Conservation (phyloP, 1,140 invertebrate species). For the Drosophila eugracilis region DNA sequence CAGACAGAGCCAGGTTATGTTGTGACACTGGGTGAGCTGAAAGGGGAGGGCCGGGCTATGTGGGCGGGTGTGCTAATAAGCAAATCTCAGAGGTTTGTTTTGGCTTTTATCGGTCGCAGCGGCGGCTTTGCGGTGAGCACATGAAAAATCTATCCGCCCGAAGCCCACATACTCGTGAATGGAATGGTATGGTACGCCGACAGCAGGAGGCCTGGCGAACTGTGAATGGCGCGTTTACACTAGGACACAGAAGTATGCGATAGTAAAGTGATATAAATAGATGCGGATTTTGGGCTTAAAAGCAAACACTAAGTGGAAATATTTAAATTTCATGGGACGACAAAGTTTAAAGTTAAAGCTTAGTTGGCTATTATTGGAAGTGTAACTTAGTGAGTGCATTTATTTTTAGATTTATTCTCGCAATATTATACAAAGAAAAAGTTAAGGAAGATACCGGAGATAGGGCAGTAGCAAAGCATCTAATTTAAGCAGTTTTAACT, state of each 20-base stretch:
- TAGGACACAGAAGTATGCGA: constrained; percentile 22
- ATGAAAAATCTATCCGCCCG: constrained; percentile 40
- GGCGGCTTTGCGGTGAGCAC: constrained; percentile 69
- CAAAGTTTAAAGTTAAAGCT: background rate
- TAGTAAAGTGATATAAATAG: constrained; percentile 28
- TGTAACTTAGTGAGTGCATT: background rate
- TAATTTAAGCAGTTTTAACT: no score
- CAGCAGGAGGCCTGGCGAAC: constrained; percentile 24
- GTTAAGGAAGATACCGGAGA: no score
- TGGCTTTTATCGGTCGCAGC: constrained; percentile 74
- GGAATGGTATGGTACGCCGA: no score
- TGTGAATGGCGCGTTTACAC: constrained; percentile 51
- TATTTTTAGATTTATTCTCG: background rate
- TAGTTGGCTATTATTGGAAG: background rate
- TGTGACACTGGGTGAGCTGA: constrained; percentile 15
- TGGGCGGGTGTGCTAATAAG: constrained; percentile 54
- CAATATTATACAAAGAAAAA: no score
- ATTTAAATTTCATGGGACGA: background rate
- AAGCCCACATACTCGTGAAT: constrained; percentile 36
- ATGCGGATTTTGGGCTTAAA: background rate
- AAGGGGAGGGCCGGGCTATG: background rate
- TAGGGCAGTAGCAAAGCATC: no score
- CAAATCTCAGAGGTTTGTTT: constrained; percentile 75
- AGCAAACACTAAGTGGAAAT: constrained; percentile 1
- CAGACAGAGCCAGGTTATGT: constrained; percentile 42